A percentile compares a stretch with the other conserved stretches of the same genome.
Evolutionary conservation across 2,113 vertebrate genomes (phyloP).

Genomic region (Pimephales promelas): DNA sequence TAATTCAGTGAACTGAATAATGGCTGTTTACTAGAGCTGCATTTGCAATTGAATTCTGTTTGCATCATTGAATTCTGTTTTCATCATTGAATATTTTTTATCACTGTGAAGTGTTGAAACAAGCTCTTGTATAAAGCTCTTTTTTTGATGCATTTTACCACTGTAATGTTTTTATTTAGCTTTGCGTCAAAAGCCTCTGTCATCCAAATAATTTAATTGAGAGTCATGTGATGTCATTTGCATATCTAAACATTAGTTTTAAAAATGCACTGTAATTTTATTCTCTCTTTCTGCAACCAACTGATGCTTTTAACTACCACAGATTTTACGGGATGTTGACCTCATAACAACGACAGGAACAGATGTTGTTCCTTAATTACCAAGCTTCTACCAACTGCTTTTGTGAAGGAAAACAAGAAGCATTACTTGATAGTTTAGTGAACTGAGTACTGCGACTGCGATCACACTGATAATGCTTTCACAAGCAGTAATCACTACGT

Average conservation of each 20-base stretch:
- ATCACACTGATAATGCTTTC: background rate
- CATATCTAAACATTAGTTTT: background rate
- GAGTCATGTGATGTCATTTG: background rate
- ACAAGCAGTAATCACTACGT: background rate
- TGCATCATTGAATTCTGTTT: no score
- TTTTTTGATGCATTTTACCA: background rate
- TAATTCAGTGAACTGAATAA: no score
- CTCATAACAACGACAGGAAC: conserved; percentile 29
- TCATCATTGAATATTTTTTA: no score
- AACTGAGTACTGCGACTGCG: background rate
- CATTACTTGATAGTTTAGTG: background rate
- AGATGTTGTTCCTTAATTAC: conserved; percentile 51
- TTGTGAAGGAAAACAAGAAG: conserved; percentile 1
- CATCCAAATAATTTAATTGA: background rate
- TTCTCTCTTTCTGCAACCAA: background rate
- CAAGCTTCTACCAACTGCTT: conserved; percentile 27
- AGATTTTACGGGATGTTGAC: background rate
- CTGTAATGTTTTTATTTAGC: background rate
- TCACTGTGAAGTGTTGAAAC: no score
- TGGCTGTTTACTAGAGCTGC: no score
- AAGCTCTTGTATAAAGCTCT: no score
- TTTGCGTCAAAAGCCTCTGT: background rate
- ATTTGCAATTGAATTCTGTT: no score
- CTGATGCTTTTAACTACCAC: conserved; percentile 13
- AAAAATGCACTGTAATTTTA: background rate